A percentile compares a stretch with the other conserved stretches of the same genome.
Conservation (phyloP, 2,888 invertebrate genomes). For the Drosophila barbarae region DNA sequence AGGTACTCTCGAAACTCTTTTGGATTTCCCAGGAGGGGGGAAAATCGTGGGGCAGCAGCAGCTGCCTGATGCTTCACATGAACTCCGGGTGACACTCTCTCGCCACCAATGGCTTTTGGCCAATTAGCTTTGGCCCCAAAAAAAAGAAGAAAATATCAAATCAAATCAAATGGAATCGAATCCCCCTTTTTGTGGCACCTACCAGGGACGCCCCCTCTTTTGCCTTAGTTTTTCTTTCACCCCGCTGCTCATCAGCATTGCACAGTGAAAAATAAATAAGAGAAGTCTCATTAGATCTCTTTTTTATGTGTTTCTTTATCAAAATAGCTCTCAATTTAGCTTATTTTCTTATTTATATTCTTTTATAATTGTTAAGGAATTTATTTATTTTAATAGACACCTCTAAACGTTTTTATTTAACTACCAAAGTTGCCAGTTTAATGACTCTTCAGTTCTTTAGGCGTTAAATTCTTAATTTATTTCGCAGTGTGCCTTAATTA, state of each 20-base stretch:
- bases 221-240: neutral
- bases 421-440: neutral
- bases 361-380: neutral
- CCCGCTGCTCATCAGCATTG: neutral
- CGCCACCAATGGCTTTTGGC: conserved; percentile 39
- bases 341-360: neutral
- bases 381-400: neutral
- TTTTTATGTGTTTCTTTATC: too few species aligned
- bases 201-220: neutral
- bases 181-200: conserved; percentile 13
- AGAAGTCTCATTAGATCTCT: too few species aligned
- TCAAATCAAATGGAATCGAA: neutral
- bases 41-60: conserved; percentile 19
- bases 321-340: too few species aligned
- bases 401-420: neutral
- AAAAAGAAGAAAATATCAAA: neutral
- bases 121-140: conserved; percentile 36
- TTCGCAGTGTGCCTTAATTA: conserved; percentile 40
- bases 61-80: conserved; percentile 32
- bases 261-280: neutral
- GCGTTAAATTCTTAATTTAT: neutral
- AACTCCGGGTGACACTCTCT: conserved; percentile 26
- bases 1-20: conserved; percentile 19
- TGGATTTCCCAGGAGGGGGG: conserved; percentile 3
- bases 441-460: neutral